phyloP scores from a whole-genome alignment of 2,797 vertebrate genomes.

The Tenualosa thibaudeaui region DNA sequence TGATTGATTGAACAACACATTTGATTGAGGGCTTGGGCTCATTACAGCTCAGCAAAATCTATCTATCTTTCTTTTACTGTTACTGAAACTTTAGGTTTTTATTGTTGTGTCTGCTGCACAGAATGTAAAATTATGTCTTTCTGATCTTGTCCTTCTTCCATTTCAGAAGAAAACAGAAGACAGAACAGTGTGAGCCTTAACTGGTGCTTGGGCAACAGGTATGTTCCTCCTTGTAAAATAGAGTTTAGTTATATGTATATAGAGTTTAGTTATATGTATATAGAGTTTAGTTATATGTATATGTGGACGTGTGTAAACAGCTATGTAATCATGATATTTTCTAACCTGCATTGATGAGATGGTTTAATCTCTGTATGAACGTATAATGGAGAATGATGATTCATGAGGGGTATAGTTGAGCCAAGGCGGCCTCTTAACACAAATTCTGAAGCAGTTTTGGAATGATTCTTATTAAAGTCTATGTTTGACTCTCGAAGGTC shows the following conservation, averaged over 20 bases:
- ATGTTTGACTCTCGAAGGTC: slow-evolving; percentile 69
- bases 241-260: neutral
- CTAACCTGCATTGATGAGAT: neutral
- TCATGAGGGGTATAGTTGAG: neutral
- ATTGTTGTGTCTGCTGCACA: neutral
- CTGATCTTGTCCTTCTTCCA: slow-evolving; percentile 31
- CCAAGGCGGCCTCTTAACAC: neutral
- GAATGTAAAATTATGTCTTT: slow-evolving; percentile 10
- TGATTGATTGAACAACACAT: neutral
- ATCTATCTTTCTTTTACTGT: neutral
- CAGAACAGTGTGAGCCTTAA: slow-evolving; percentile 57
- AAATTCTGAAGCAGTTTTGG: slow-evolving; percentile 50
- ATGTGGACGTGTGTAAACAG: no score
- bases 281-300: neutral
- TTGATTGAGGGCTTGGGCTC: neutral
- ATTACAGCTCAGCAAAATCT: no score
- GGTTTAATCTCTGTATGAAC: neutral
- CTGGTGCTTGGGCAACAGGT: slow-evolving; percentile 71
- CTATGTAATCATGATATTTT: neutral
- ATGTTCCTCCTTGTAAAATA: slow-evolving; percentile 38
- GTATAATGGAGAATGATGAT: neutral
- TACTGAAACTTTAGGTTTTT: neutral
- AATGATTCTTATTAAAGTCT: slow-evolving; percentile 61
- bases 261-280: neutral
- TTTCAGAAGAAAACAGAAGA: slow-evolving; percentile 67